Percentiles rank a stretch among this genome's conserved stretches.
Conservation (phyloP, 1,140 invertebrate genomes). For the Grapholita molesta region DNA sequence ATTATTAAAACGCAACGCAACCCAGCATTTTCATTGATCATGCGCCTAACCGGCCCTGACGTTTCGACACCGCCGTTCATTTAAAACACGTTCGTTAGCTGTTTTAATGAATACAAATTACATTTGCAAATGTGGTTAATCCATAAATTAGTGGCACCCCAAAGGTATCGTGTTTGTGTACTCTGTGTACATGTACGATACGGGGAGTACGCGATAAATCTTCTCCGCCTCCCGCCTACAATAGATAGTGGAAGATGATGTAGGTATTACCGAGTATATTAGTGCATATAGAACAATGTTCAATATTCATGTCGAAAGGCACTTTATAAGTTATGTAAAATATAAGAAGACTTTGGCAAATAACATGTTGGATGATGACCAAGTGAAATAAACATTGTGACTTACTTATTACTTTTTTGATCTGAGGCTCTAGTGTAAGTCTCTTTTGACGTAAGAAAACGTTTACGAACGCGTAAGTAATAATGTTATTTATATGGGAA, state of each 20-base stretch:
- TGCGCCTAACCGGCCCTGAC: slow-evolving; percentile 1
- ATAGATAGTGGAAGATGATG: slow-evolving; percentile 7
- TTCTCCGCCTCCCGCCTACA: slow-evolving; percentile 7
- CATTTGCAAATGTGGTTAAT: slow-evolving; percentile 70
- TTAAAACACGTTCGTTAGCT: slow-evolving; percentile 26
- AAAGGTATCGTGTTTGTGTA: neutral
- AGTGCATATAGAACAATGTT: neutral
- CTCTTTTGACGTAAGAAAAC: no score
- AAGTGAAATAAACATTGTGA: no score
- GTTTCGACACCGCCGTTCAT: slow-evolving; percentile 5
- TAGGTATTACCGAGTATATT: neutral
- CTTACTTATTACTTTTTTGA: no score
- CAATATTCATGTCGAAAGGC: neutral
- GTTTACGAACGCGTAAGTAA: no score
- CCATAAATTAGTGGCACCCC: slow-evolving; percentile 61
- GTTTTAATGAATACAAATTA: slow-evolving; percentile 73
- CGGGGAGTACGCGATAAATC: neutral
- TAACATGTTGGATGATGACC: no score
- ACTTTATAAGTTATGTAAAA: neutral
- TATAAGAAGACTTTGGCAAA: no score
- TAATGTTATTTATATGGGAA: no score
- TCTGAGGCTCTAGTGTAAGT: no score
- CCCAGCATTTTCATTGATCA: neutral
- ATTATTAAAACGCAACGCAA: neutral
- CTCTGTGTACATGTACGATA: neutral